These are phyloP conservation scores for Perodicticus potto DNA, from an alignment of 2,797 vertebrate genomes.

Conservation along the genomic window DNA sequence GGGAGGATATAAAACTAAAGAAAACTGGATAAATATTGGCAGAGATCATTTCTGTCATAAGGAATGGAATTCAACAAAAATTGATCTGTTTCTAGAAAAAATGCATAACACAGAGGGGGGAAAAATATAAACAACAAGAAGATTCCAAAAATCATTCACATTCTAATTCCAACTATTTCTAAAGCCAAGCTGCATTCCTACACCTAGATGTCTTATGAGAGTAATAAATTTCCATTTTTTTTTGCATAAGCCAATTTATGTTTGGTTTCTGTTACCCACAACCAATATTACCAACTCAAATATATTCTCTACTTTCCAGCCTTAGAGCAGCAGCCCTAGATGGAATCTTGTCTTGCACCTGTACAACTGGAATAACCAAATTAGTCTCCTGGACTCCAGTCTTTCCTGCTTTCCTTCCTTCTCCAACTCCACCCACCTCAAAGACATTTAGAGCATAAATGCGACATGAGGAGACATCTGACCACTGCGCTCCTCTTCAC, in stretches of 20 bases:
- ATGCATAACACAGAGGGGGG: not conserved
- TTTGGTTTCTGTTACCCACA: not conserved
- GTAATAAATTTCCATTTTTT: not conserved
- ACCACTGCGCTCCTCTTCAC: not conserved
- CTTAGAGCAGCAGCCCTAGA: not conserved
- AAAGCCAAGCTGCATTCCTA: not conserved
- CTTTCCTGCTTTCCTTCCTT: not conserved
- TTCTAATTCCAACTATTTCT: not conserved
- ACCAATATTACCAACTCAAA: not conserved
- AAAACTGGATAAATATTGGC: not conserved
- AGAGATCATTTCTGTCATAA: not conserved
- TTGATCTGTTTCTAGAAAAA: not conserved
- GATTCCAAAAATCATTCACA: not conserved
- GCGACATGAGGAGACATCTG: not conserved
- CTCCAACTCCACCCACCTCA: not conserved
- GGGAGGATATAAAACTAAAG: not conserved
- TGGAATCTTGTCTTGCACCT: not conserved
- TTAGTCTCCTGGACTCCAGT: not conserved
- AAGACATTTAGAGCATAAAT: not conserved
- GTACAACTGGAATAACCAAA: not conserved
- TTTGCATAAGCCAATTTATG: not conserved
- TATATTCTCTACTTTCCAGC: not conserved
- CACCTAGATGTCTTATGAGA: not conserved
- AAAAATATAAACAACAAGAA: not conserved
- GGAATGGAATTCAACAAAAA: not conserved